Evolutionary conservation across 2,113 vertebrate species (phyloP), one percentile per base, ranked within the genome.

Genomic region (Progne subis): DNA sequence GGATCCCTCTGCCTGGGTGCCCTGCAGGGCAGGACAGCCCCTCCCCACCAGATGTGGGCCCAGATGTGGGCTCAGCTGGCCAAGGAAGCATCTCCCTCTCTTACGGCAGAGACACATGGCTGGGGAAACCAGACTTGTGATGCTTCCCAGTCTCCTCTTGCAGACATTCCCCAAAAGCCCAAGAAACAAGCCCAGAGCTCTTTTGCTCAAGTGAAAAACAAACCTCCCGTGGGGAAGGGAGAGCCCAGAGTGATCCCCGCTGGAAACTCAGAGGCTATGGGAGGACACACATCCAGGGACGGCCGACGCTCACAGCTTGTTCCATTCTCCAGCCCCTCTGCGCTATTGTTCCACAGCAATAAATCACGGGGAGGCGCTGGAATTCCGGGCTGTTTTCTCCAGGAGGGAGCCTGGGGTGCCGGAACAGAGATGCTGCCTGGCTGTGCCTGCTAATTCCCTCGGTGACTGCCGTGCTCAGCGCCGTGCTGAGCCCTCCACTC

Each of bases 61-160:
- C 76, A 92, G 80, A 67, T 14, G 31, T 34, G 57, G 39, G 15
- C 56, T 69, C 72, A 47, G 79, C 25, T 67, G 71, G 32, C 72
- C 41, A 17, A 72, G 59, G 56, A 24, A 74, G 50, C 2, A 1
- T 12, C 29, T 64, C 59, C 39, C 39, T 29, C n/a, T n/a, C 12
- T 25, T 18, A 12, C 0, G 0, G n/a, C 67, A 82, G 50, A 53
- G 55, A 12, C 2, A 6, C 20, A 28, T 0, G 0, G 52, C 49
- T 39, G 59, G 21, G 28, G 14, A 65, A 29, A 46, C 31, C 50
- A 43, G 25, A 31, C 9, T n/a, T 0, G 3, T 0, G 1, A 37
- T 32, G 9, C 4, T 9, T 0, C 49, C 18, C 3, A 2, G 4
- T 71, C 25, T 32, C 32, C 0, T 0, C 49, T 14, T 8, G 14